Conservation (phyloP, 2,113 vertebrate species). For the Prinia subflava region DNA sequence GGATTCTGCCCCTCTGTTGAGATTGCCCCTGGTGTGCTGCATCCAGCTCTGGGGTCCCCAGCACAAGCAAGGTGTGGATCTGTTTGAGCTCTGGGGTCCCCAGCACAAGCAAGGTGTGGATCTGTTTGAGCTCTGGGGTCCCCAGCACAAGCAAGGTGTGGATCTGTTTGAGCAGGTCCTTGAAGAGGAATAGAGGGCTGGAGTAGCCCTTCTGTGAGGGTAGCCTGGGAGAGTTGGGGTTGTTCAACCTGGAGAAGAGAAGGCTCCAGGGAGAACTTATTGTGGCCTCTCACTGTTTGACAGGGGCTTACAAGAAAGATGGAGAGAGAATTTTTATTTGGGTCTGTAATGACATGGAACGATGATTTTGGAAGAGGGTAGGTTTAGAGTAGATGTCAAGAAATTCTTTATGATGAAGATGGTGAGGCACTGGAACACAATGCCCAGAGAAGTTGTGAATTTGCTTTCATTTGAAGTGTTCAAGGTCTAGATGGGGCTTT, state of each 20-base stretch:
- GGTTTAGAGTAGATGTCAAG: neutral
- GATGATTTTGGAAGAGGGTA: neutral
- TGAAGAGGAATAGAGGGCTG: neutral
- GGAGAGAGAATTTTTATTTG: neutral
- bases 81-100: neutral
- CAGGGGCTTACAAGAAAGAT: neutral
- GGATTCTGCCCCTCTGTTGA: neutral
- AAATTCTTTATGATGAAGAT: neutral
- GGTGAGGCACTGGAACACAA: neutral
- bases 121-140: no score
- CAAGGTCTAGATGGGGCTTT: neutral
- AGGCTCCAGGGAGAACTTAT: neutral
- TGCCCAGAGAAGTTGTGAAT: neutral
- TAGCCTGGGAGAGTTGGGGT: neutral
- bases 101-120: neutral
- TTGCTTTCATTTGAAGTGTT: neutral
- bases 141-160: neutral
- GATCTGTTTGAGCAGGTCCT: accelerated
- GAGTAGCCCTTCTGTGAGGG: neutral
- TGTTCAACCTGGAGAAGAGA: neutral
- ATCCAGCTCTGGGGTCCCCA: neutral
- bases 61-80: neutral
- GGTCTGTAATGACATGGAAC: neutral
- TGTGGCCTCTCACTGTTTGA: neutral
- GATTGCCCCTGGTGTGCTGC: neutral